Evolutionary conservation across 2,888 invertebrate genomes (phyloP).

Genomic region (Diarsia rubi): DNA sequence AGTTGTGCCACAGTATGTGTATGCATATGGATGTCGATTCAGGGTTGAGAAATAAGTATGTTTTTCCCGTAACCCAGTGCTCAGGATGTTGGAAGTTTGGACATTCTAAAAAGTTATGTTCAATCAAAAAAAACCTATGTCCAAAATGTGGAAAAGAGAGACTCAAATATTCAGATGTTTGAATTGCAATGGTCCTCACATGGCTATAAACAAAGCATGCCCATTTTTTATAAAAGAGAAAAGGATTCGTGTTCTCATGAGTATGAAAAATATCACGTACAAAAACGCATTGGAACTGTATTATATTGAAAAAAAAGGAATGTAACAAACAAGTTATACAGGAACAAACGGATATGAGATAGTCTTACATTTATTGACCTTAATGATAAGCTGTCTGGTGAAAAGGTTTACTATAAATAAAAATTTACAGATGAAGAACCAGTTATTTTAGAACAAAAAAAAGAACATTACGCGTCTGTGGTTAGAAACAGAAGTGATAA

Average conservation of each 20-base stretch:
- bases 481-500: neutral
- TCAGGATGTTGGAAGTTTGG: slow-evolving; percentile 2
- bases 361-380: neutral
- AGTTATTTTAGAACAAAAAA: neutral
- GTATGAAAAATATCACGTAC: neutral
- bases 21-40: neutral
- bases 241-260: neutral
- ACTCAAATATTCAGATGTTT: neutral
- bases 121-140: neutral
- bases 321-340: neutral
- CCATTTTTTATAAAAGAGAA: neutral
- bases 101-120: neutral
- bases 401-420: neutral
- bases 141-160: neutral
- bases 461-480: neutral
- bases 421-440: neutral
- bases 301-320: neutral
- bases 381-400: neutral
- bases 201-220: neutral
- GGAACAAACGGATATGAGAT: neutral
- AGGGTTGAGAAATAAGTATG: neutral
- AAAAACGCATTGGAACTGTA: neutral
- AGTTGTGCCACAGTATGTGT: neutral
- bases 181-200: neutral
- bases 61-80: slow-evolving; percentile 1